Base-by-base conservation (phyloP, 2,113 vertebrate species). In the Mohoua ochrocephala region DNA sequence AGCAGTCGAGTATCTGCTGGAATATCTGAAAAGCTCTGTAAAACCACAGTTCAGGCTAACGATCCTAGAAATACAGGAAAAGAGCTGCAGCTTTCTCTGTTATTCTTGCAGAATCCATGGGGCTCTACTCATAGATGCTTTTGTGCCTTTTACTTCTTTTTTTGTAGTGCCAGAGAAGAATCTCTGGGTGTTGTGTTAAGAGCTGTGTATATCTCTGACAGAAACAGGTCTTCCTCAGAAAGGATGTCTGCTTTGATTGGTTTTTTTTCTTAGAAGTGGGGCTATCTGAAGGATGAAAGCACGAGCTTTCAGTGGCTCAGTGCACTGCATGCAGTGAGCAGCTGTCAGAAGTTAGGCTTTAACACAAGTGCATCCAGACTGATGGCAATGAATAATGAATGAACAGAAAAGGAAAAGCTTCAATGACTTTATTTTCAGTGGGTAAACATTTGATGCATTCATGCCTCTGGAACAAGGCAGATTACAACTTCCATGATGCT, bases 351-450 rank as follows among this genome's bases (percentile, higher is more conserved):
- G 61, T 61, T 87, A 41, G 45, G 35, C 41, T 93, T 82, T 57
- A 53, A 75, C 74, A 76, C 57, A 41, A 73, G 45, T 87, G 65
- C 65, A 57, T 82, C 80, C 81, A 75, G 53, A 26, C 37, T 76
- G 70, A 79, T 89, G 57, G 61, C 60, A 69, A 50, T 60, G 74
- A 92, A 89, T 95, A 92, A 93, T 70, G 47, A 94, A 87, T 90
- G 84, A 89, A 69, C 26, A 87, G 69, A 33, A 54, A 69, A 95
- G 67, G 74, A 87, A 76, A 85, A 79, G 78, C 81, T 84, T 65
- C 30, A 71, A 54, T 83, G 35, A 20, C 57, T 82, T 78, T 76
- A 19, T 84, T 91, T 91, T 91, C 45, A 61, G 54, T 53, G 28
- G 63, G 37, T 93, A 93, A 95, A 88, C 41, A 35, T 71, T 83